Evolutionary conservation across 2,888 invertebrate species (phyloP), one percentile per base, ranked within the genome.

Genomic region (Helleia helle): DNA sequence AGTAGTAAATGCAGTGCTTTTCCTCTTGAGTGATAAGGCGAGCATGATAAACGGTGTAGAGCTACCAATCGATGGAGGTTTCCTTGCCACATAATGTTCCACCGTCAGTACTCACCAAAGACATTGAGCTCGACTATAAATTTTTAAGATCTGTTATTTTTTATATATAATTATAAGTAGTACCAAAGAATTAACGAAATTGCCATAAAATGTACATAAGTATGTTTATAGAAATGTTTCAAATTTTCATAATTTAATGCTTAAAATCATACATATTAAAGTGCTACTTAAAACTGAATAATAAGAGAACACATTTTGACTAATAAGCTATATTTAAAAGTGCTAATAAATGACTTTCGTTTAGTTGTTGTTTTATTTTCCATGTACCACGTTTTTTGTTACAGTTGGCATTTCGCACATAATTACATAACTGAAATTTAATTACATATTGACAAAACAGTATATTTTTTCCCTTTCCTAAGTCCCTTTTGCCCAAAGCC

Each of bases 51-150:
- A 88, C 46, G 95, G 94, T 3, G 81, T 86, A 9, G 79, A 85
- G 34, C 65, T 95, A 22, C 90, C 91, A 1, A 77, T 94, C 14
- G 96, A 97, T 61, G 96, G 96, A 14, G 96, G 96, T 44, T 90
- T 87, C 59, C 76, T 87, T 29, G 87, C 88, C 27, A 79, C 81
- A 69, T 86, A 80, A 67, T 34, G 18, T n/a, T n/a, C n/a, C n/a
- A n/a, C n/a, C n/a, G n/a, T n/a, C n/a, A n/a, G n/a, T 37, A 29
- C 8, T 17, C 13, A 14, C 14, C 12, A 18, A 24, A 31, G 36
- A 15, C 13, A 41, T 18, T 13, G 14, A 36, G 22, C 37, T n/a
- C 9, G 4, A 9, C 18, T 6, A 26, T 38, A 25, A 24, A 22
- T 22, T 17, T 34, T 40, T 44, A 28, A 48, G 53, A 53, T 53